Evolutionary conservation across 2,888 invertebrate species (phyloP).

Genomic region (Sicus ferrugineus): DNA sequence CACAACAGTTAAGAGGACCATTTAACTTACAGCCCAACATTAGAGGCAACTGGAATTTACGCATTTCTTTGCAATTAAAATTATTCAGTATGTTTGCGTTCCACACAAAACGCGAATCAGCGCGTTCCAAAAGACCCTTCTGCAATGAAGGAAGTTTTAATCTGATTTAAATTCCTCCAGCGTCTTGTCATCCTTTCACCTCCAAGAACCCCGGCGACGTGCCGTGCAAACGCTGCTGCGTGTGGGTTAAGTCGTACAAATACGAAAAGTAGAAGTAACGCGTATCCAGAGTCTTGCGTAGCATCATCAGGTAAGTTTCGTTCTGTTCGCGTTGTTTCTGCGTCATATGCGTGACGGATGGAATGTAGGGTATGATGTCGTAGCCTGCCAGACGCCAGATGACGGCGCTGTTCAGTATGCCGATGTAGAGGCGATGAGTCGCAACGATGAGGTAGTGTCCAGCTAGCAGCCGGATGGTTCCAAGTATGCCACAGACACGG

Average conservation of each 20-base stretch:
- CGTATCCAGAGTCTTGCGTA: constrained; percentile 81
- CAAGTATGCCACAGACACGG: constrained; percentile 87
- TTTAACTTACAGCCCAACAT: constrained; percentile 92
- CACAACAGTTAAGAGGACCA: constrained; percentile 58
- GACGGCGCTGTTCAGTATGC: constrained; percentile 80
- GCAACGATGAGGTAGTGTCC: constrained; percentile 90
- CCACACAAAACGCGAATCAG: constrained; percentile 93
- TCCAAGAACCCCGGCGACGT: constrained; percentile 73
- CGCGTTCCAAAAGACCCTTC: constrained; percentile 78
- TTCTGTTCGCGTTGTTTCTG: constrained; percentile 86
- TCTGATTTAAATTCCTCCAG: neutral
- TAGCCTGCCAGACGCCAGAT: constrained; percentile 81
- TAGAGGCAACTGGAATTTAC: constrained; percentile 85
- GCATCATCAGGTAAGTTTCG: constrained; percentile 82
- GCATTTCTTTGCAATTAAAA: constrained; percentile 77
- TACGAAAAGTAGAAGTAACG: constrained; percentile 94
- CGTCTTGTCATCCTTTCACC: neutral
- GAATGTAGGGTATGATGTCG: constrained; percentile 86
- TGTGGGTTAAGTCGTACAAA: constrained; percentile 91
- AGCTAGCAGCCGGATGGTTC: constrained; percentile 82
- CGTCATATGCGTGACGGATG: constrained; percentile 84
- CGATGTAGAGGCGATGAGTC: constrained; percentile 80
- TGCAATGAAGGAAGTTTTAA: constrained; percentile 57
- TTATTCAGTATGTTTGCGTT: constrained; percentile 83
- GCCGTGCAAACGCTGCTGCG: constrained; percentile 85